These are phyloP conservation scores for Axinella damicornis DNA, from an alignment of 37 sponge, comb jelly and placozoan genomes.

Conservation along the genomic window DNA sequence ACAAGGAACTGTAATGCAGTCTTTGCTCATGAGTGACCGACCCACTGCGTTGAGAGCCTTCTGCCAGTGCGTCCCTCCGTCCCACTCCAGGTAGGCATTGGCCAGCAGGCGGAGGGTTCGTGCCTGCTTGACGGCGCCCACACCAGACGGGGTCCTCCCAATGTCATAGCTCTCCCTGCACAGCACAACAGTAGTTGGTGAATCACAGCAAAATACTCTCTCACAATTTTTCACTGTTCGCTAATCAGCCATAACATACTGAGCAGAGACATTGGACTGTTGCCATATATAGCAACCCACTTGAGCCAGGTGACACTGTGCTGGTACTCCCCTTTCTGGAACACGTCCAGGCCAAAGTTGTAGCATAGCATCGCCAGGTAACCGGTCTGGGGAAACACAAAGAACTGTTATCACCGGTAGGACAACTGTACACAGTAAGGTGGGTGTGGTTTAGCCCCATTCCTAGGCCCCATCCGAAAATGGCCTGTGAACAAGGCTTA, in stretches of 20 bases:
- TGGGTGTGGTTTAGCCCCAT: no score
- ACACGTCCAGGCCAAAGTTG: constrained; percentile 88
- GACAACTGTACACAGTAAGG: neutral
- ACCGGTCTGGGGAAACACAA: constrained; percentile 30
- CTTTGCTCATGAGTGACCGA: constrained; percentile 1
- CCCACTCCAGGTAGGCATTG: constrained; percentile 89
- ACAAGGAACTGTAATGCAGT: neutral
- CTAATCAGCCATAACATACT: no score
- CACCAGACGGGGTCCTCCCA: constrained; percentile 49
- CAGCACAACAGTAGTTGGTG: neutral
- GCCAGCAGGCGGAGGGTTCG: constrained; percentile 88
- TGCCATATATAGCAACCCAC: constrained; percentile 33
- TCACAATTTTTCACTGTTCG: no score
- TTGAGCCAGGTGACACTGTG: constrained; percentile 80
- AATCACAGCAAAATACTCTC: neutral
- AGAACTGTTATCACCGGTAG: neutral
- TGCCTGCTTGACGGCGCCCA: constrained; percentile 81
- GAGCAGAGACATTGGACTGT: no score
- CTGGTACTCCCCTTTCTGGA: constrained; percentile 62
- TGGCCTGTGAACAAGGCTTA: no score
- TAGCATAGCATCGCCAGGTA: constrained; percentile 91
- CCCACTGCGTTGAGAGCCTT: constrained; percentile 94
- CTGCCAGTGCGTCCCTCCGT: constrained; percentile 72
- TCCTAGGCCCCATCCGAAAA: no score
- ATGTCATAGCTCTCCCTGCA: constrained; percentile 90